These are phyloP conservation scores for Geococcyx californianus DNA, from an alignment of 2,113 vertebrate species.

Conservation along the genomic window DNA sequence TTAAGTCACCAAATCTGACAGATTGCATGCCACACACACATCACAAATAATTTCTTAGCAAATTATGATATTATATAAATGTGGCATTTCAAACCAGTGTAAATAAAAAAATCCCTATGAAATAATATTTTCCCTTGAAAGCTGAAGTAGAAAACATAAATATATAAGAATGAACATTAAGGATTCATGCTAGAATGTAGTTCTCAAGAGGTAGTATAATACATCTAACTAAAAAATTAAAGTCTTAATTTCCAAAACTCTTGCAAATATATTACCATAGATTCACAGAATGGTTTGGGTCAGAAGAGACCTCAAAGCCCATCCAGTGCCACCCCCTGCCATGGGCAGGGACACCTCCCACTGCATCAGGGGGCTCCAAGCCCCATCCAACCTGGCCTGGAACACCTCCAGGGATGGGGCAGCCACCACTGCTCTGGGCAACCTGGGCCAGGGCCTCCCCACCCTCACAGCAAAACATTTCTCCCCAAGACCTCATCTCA, in stretches of 20 bases:
- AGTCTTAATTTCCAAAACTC: not conserved
- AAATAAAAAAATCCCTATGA: not conserved
- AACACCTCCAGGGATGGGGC: no score
- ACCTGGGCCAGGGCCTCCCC: no score
- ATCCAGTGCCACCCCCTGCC: no score
- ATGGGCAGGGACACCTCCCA: no score
- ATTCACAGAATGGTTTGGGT: not conserved
- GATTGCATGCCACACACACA: not conserved
- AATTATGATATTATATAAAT: not conserved
- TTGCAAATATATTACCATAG: not conserved
- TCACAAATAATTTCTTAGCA: not conserved
- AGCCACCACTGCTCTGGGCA: no score
- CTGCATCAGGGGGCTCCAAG: no score
- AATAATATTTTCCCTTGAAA: not conserved
- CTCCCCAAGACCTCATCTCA: no score
- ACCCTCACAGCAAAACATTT: no score
- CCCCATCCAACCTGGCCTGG: no score
- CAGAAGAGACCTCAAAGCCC: not conserved
- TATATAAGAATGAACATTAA: not conserved
- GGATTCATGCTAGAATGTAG: not conserved
- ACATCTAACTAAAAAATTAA: not conserved
- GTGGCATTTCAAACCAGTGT: not conserved
- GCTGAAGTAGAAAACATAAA: not conserved
- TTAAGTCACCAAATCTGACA: not conserved
- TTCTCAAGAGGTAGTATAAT: not conserved